Base-by-base conservation (phyloP, 2,113 vertebrate species). In the Sylvietta virens region DNA sequence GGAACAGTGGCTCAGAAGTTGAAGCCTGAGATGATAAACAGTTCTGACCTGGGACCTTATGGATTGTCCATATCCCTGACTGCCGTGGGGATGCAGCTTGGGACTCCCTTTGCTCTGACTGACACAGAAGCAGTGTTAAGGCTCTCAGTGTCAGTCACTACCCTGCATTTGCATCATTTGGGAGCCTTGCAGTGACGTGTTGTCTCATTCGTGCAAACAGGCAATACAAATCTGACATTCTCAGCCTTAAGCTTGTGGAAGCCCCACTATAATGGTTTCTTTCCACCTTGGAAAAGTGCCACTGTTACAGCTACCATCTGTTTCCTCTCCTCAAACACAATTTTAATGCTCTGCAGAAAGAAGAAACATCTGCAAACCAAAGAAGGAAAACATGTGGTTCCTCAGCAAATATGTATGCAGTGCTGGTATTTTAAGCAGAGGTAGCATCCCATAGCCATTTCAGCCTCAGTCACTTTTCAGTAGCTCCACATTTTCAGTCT, bases 221-320 rank as follows among this genome's bases (percentile, higher is more conserved):
- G 40, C 64, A 28, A 19, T 33, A 50, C 33, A 60, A 31, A 79
- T 64, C 51, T 84, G 77, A 31, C 19, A 60, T n/a, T 71, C 69
- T 64, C 57, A 81, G 31, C 22, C 47, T 48, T 67, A 91, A 90
- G 30, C 44, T 60, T 67, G 37, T 78, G 69, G 88, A 74, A 74
- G 28, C 60, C 56, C 69, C 44, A 45, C 48, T 84, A 26, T 74
- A 74, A 64, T 50, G 35, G 45, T 76, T 92, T 74, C 77, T 91
- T 91, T 94, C 69, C 80, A 89, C 51, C 37, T 89, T 95, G 94
- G 92, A 95, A 91, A 92, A 48, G 69, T 72, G 86, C 86, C 86
- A 85, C 24, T 85, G 8, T 74, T 79, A 81, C n/a, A 89, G 61
- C 77, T 92, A 48, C 73, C 89, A 89, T 89, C 92, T 87, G 77